Percentiles rank a stretch among this genome's conserved stretches.
Conservation (phyloP, 1,140 invertebrate genomes). For the Camponotus vicinus region DNA sequence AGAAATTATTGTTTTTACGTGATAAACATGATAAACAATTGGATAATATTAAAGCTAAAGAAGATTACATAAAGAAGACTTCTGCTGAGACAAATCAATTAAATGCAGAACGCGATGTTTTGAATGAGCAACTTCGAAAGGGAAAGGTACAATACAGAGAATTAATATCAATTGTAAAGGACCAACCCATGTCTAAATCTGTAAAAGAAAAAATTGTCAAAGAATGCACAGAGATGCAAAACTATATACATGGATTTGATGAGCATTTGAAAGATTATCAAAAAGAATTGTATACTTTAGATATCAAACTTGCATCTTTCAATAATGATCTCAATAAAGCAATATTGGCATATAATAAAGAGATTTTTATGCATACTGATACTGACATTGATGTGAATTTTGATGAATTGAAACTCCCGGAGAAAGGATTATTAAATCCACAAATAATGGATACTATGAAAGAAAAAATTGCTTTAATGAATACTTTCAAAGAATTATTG, state of each 20-base stretch:
- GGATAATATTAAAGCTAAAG: constrained; percentile 51
- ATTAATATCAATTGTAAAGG: constrained; percentile 67
- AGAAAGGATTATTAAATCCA: constrained; percentile 69
- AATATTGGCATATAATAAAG: constrained; percentile 77
- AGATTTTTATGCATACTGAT: constrained; percentile 74
- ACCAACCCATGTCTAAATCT: constrained; percentile 77
- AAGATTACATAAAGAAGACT: constrained; percentile 66
- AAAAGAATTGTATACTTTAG: constrained; percentile 77
- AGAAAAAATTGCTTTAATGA: constrained; percentile 70
- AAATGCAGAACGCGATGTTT: constrained; percentile 53
- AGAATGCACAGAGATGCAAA: constrained; percentile 73
- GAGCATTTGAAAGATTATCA: constrained; percentile 78
- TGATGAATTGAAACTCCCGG: constrained; percentile 77
- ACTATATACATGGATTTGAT: constrained; percentile 74
- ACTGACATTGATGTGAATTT: constrained; percentile 63
- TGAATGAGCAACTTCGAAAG: constrained; percentile 66
- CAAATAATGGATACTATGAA: constrained; percentile 71
- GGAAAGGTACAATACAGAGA: constrained; percentile 61
- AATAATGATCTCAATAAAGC: constrained; percentile 75
- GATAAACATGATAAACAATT: constrained; percentile 63
- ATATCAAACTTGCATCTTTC: constrained; percentile 75
- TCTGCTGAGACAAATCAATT: constrained; percentile 70
- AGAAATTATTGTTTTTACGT: constrained; percentile 58
- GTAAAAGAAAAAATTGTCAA: constrained; percentile 75
- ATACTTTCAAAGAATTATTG: constrained; percentile 68